Evolutionary conservation across 92 coral and sea anemone species (phyloP).

Genomic region (Epizoanthus stellaris): DNA sequence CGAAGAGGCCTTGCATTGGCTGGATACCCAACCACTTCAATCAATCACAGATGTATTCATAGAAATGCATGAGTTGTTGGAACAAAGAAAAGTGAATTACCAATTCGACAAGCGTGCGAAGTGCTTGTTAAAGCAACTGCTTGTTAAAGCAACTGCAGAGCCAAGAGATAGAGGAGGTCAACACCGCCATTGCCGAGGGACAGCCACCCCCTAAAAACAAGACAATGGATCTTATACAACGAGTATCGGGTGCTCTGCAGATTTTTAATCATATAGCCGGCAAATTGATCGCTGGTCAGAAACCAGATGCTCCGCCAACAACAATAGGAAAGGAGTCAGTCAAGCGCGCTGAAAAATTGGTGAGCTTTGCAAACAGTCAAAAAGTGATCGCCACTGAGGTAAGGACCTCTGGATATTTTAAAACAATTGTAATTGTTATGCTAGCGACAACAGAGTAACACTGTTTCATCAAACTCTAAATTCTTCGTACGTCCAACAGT

Average conservation of each 20-base stretch:
- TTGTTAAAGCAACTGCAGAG: conserved; percentile 33
- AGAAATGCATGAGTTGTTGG: conserved; percentile 49
- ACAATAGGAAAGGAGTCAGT: conserved; percentile 20
- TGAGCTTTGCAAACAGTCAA: conserved; percentile 32
- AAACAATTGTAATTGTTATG: background rate
- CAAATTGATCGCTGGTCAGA: conserved; percentile 42
- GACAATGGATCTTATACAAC: conserved; percentile 52
- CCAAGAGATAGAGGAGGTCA: conserved; percentile 54
- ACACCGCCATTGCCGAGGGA: conserved; percentile 65
- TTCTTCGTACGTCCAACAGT: too few relatives aligned
- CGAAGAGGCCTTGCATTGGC: conserved; percentile 41
- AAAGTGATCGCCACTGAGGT: conserved; percentile 60
- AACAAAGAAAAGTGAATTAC: conserved; percentile 27
- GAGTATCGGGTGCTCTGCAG: conserved; percentile 60
- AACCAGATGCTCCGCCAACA: conserved; percentile 45
- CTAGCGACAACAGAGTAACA: too few relatives aligned
- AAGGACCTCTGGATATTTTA: conserved; percentile 1
- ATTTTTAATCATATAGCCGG: conserved; percentile 51
- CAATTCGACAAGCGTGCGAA: conserved; percentile 51
- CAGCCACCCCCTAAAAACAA: conserved; percentile 65
- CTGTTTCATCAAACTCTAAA: too few relatives aligned
- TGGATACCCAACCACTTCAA: conserved; percentile 37
- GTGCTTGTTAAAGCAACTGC: too few relatives aligned
- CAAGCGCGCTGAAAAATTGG: conserved; percentile 28
- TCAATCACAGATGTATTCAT: conserved; percentile 65